phyloP scores from a whole-genome alignment of 2,113 vertebrate genomes.

The Cottus gobio region DNA sequence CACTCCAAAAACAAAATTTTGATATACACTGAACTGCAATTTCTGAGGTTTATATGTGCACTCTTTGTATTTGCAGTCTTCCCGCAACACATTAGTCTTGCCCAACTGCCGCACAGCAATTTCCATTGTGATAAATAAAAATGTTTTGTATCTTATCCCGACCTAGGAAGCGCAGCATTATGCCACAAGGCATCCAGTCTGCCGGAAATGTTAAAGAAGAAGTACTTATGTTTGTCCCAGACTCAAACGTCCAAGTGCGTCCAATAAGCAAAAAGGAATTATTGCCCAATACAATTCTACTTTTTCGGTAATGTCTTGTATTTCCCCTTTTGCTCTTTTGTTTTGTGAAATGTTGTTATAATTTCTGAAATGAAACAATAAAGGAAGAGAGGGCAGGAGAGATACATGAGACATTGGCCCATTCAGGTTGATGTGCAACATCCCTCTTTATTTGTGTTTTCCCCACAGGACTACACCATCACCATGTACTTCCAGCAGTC shows the following conservation, averaged over 20 bases:
- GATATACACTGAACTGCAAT: not conserved
- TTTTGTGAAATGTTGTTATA: too few relatives aligned
- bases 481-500: constrained; percentile 98
- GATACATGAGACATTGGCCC: not conserved
- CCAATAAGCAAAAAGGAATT: not conserved
- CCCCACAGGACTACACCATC: constrained; percentile 91
- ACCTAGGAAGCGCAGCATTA: not conserved
- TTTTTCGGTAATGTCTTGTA: too few relatives aligned
- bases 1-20: too few relatives aligned
- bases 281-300: too few relatives aligned
- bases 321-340: too few relatives aligned
- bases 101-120: too few relatives aligned
- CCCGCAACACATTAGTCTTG: too few relatives aligned
- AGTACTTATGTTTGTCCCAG: not conserved
- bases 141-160: not conserved
- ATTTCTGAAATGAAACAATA: not conserved
- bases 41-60: too few relatives aligned
- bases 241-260: too few relatives aligned
- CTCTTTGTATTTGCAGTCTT: too few relatives aligned
- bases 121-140: too few relatives aligned
- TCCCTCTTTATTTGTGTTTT: constrained; percentile 3
- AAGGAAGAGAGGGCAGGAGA: not conserved
- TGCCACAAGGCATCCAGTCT: not conserved
- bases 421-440: not conserved
- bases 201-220: not conserved